A percentile compares a stretch with the other conserved stretches of the same genome.
phyloP scores from a whole-genome alignment of 2,888 invertebrate species.

The Bembecia ichneumoniformis region DNA sequence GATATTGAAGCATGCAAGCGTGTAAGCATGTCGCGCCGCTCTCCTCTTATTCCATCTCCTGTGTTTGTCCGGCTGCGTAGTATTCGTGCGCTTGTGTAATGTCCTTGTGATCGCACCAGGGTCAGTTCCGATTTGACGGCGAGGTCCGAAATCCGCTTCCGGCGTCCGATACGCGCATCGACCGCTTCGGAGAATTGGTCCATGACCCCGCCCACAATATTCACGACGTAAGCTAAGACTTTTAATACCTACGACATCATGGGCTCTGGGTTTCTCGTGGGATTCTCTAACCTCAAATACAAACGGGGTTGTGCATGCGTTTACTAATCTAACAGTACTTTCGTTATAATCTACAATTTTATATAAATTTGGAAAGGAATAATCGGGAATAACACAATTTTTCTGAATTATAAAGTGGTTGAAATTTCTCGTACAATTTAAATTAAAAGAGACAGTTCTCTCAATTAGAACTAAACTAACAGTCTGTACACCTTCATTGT shows the following conservation, averaged over 20 bases:
- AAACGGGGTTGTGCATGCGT: too few relatives aligned
- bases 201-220: conserved; percentile 65
- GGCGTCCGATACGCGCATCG: conserved; percentile 80
- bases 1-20: conserved; percentile 77
- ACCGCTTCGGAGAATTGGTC: conserved; percentile 61
- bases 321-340: too few relatives aligned
- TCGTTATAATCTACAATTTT: too few relatives aligned
- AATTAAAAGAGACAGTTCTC: too few relatives aligned
- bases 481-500: too few relatives aligned
- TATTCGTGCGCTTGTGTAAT: conserved; percentile 12
- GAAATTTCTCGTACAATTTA: too few relatives aligned
- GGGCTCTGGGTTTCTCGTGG: too few relatives aligned
- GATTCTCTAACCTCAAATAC: too few relatives aligned
- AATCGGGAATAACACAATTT: too few relatives aligned
- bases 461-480: too few relatives aligned
- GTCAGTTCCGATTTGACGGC: conserved; percentile 91
- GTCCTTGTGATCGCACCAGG: conserved; percentile 63
- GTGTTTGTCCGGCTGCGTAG: not conserved
- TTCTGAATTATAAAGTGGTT: too few relatives aligned
- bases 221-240: conserved; percentile 69
- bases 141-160: conserved; percentile 84
- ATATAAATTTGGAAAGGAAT: too few relatives aligned
- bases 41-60: conserved; percentile 5
- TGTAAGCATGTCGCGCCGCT: conserved; percentile 77
- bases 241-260: not conserved